These are phyloP conservation scores for Montifringilla adamsi DNA, from an alignment of 2,113 vertebrate genomes.

Conservation along the genomic window DNA sequence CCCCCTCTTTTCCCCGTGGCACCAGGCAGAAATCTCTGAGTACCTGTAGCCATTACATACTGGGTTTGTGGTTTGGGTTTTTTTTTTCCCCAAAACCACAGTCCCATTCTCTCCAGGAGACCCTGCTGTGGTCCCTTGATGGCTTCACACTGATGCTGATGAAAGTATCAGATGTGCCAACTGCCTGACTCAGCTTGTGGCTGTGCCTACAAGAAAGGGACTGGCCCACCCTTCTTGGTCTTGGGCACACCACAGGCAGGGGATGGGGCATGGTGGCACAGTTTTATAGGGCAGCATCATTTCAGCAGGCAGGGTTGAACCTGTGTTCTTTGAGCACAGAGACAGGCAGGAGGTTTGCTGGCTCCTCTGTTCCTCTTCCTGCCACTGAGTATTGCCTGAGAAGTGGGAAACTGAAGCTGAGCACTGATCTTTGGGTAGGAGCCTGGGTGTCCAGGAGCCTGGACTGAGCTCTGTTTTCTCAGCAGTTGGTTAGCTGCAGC, in stretches of 20 bases:
- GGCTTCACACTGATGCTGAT: neutral
- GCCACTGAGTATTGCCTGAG: neutral
- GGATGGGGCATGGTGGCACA: fast-evolving
- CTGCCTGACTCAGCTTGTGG: neutral
- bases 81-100: neutral
- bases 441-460: neutral
- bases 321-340: neutral
- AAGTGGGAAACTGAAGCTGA: neutral
- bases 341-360: neutral
- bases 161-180: neutral
- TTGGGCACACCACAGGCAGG: neutral
- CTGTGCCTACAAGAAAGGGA: neutral
- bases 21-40: neutral
- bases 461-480: neutral
- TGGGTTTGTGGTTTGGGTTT: neutral
- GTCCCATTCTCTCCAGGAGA: neutral
- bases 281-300: fast-evolving
- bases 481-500: neutral
- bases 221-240: neutral
- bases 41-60: neutral
- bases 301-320: neutral
- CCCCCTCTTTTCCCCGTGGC: neutral
- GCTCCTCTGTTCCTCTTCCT: neutral
- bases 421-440: neutral
- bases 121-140: neutral